These are phyloP conservation scores for Crax fasciolata DNA, from an alignment of 2,797 vertebrate species.

Conservation along the genomic window DNA sequence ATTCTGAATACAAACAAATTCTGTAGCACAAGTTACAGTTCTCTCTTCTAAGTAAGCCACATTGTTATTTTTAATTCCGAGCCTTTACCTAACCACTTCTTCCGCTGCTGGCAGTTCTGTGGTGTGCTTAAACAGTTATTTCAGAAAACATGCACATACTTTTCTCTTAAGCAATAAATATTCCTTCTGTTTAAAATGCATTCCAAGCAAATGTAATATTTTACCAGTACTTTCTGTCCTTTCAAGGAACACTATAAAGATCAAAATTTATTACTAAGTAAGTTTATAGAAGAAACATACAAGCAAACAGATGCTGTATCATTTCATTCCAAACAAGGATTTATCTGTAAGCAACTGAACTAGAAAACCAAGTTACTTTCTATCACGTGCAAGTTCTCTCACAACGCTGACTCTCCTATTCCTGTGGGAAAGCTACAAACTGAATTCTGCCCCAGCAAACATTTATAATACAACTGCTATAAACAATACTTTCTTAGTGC, in stretches of 20 bases:
- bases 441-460: not conserved
- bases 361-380: not conserved
- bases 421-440: not conserved
- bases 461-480: not conserved
- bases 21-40: not conserved
- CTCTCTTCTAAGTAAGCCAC: not conserved
- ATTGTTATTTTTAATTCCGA: not conserved
- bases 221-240: not conserved
- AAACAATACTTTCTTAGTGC: not conserved
- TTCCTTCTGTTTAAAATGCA: not conserved
- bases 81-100: not conserved
- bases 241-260: not conserved
- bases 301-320: not conserved
- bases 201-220: not conserved
- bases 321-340: not conserved
- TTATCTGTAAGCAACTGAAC: not conserved
- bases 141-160: not conserved
- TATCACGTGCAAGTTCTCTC: not conserved
- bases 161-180: not conserved
- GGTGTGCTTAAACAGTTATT: not conserved
- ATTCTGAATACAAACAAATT: not conserved
- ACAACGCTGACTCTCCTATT: not conserved
- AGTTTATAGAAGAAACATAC: not conserved
- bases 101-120: not conserved
- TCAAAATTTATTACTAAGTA: not conserved